Conservation (phyloP, 2,888 invertebrate species). For the Merodon equestris region DNA sequence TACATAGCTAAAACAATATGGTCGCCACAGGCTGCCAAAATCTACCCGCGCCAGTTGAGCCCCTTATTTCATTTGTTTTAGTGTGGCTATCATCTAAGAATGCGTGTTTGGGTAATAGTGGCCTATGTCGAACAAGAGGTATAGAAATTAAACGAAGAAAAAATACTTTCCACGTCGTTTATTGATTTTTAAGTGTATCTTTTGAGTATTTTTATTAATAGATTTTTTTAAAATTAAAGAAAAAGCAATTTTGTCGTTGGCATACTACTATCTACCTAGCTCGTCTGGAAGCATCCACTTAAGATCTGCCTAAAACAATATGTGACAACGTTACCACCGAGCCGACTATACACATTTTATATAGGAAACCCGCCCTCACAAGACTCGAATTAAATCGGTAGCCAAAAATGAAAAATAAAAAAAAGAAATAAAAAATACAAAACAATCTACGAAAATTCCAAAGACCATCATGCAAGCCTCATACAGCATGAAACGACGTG, state of each 20-base stretch:
- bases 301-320: constrained; percentile 61
- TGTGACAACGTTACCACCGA: constrained; percentile 49
- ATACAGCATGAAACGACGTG: constrained; percentile 7
- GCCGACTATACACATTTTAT: no score
- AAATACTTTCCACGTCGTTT: no score
- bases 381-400: constrained; percentile 20
- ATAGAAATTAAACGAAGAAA: constrained; percentile 11
- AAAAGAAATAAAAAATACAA: constrained; percentile 25
- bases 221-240: constrained; percentile 7
- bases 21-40: no score
- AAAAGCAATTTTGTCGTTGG: constrained; percentile 18
- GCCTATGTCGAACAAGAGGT: constrained; percentile 3
- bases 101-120: no score
- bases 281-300: constrained; percentile 59
- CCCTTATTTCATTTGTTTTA: no score
- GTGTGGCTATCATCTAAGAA: no score
- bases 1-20: no score
- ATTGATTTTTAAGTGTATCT: no score
- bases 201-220: no score
- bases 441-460: constrained; percentile 38
- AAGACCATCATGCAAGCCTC: constrained; percentile 19
- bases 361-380: constrained; percentile 43
- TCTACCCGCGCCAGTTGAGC: no score
- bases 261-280: constrained; percentile 32
- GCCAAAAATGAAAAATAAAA: constrained; percentile 17